These are phyloP conservation scores for Matsumyia berberina DNA, from an alignment of 2,888 invertebrate species.

Conservation along the genomic window DNA sequence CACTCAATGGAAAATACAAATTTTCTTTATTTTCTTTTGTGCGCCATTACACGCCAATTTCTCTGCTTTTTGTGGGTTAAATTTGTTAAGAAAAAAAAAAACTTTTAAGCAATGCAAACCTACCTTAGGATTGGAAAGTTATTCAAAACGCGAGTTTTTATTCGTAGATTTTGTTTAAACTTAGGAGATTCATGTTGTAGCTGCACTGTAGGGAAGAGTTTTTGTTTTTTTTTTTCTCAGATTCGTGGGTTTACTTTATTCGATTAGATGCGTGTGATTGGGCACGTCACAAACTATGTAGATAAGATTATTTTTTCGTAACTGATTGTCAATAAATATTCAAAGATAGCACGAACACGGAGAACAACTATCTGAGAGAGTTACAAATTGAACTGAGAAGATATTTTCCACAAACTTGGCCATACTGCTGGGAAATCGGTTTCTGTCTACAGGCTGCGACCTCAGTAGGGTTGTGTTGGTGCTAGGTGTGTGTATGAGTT, in stretches of 20 bases:
- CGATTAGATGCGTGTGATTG: not conserved
- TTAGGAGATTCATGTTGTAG: slow-evolving; percentile 44
- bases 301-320: slow-evolving; percentile 5
- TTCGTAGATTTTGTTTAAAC: slow-evolving; percentile 27
- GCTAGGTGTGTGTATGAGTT: slow-evolving; percentile 20
- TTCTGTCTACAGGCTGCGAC: not conserved
- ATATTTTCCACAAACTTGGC: no score
- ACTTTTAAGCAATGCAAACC: slow-evolving; percentile 1
- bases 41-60: slow-evolving; percentile 33
- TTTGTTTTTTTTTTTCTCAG: slow-evolving; percentile 12
- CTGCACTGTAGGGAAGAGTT: slow-evolving; percentile 34
- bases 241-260: slow-evolving; percentile 12
- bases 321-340: slow-evolving; percentile 38
- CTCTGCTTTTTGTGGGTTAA: slow-evolving; percentile 35
- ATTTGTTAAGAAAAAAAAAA: not conserved
- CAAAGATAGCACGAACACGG: slow-evolving; percentile 27
- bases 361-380: slow-evolving; percentile 50
- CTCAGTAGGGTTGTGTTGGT: not conserved
- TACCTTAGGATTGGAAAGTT: slow-evolving; percentile 40
- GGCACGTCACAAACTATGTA: slow-evolving; percentile 46
- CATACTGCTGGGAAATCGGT: not conserved
- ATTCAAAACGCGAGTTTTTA: not conserved
- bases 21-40: slow-evolving; percentile 59
- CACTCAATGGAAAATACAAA: slow-evolving; percentile 71
- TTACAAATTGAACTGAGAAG: slow-evolving; percentile 53